phyloP scores from a whole-genome alignment of 2,797 vertebrate species.

The Clarias pachynema region DNA sequence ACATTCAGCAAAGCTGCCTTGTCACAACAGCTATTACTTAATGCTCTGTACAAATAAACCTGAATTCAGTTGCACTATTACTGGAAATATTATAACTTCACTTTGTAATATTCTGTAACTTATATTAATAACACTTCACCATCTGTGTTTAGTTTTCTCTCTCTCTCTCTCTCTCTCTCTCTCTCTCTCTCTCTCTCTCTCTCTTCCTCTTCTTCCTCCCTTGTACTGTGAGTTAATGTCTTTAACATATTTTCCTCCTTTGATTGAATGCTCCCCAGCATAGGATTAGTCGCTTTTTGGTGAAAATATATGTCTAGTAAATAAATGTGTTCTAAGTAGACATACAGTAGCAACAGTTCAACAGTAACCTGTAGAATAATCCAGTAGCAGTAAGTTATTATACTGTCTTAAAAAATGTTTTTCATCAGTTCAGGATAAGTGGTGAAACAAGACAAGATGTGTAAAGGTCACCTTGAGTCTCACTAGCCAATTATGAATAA shows the following conservation, averaged over 20 bases:
- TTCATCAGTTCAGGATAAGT: constrained; percentile 4
- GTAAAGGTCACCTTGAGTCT: background rate
- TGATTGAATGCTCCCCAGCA: background rate
- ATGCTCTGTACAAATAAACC: background rate
- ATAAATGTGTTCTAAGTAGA: background rate
- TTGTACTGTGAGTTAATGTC: background rate
- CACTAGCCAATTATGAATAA: constrained; percentile 1
- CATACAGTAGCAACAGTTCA: background rate
- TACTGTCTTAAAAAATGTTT: background rate
- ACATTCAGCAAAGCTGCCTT: background rate
- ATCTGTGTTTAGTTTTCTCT: background rate
- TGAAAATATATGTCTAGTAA: no score
- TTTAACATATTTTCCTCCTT: background rate
- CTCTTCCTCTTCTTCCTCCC: background rate
- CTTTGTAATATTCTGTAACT: constrained; percentile 1
- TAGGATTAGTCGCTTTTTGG: background rate
- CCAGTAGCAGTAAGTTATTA: background rate
- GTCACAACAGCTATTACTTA: background rate
- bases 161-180: no score
- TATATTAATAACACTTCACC: background rate
- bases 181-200: no score
- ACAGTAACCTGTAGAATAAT: constrained; percentile 2
- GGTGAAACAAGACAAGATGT: background rate
- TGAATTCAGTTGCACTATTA: background rate
- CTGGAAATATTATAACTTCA: background rate